Base-by-base conservation (phyloP, 2,113 vertebrate genomes). In the Antechinus flavipes region DNA sequence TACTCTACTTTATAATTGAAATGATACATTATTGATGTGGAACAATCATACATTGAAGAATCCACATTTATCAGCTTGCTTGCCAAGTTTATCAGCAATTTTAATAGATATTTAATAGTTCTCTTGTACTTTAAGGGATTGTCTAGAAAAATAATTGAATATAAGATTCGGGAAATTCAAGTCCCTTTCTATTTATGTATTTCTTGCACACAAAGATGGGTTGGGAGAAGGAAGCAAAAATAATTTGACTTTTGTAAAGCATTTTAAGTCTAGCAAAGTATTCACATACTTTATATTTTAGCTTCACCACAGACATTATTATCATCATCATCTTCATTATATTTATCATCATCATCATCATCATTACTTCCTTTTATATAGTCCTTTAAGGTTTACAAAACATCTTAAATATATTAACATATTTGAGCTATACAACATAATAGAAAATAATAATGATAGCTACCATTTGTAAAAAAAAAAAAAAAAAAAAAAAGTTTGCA, bases 81-180 rank as follows among this genome's bases (percentile, higher is more conserved):
- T 42, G 47, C 14, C 50, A n/a, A 3, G 68, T 35, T 96, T 93
- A 76, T 52, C 53, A 42, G 4, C 35, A 27, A 91, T 46, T 54
- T 94, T 23, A 91, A 46, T 76, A 92, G 54, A 89, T 68, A 54
- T 50, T 89, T 91, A 94, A 90, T 90, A 58, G 22, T 53, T 53
- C 16, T 25, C 89, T 89, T 94, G 10, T 26, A 35, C 90, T 47
- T 95, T 26, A 91, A 90, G 56, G 12, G 94, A 90, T 56, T 24
- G 58, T 56, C 52, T 84, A 93, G 89, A 94, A 91, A 50, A 93
- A 92, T 95, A 93, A 61, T 55, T 8, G 92, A 91, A 90, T 89
- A 27, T 46, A 56, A 56, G 55, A 84, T 95, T 56, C 16, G 42
- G 27, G 54, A 92, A 93, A 0, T 50, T 0, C 35, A 91, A 49